These are phyloP conservation scores for Orbicella faveolata DNA, from an alignment of 64 coral and sea anemone genomes.

Conservation along the genomic window DNA sequence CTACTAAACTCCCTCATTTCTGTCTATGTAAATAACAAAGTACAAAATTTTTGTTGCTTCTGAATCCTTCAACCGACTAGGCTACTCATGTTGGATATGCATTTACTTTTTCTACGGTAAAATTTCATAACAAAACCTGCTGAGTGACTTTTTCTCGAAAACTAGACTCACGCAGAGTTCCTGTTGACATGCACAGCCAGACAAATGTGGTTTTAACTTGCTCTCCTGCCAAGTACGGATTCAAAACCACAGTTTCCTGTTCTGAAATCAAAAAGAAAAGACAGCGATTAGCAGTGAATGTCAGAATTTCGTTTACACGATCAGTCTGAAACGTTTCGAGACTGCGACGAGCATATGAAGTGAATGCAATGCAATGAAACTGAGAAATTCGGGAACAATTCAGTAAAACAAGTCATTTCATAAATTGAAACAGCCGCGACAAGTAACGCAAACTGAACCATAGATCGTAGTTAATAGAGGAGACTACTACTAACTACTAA, in stretches of 20 bases:
- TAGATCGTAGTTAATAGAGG: too few relatives aligned
- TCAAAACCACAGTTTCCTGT: not conserved
- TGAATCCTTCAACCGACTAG: not conserved
- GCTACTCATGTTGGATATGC: not conserved
- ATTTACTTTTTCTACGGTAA: constrained; percentile 2
- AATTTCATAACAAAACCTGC: not conserved
- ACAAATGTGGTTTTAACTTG: not conserved
- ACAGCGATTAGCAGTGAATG: not conserved
- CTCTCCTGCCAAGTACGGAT: not conserved
- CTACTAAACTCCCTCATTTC: too few relatives aligned
- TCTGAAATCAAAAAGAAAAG: not conserved
- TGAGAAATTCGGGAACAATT: too few relatives aligned
- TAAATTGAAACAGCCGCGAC: too few relatives aligned
- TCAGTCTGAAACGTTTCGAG: too few relatives aligned
- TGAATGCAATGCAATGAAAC: too few relatives aligned
- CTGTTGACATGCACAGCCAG: not conserved
- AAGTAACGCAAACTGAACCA: too few relatives aligned
- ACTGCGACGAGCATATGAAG: too few relatives aligned
- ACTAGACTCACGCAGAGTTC: not conserved
- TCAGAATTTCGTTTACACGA: too few relatives aligned
- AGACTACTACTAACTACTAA: too few relatives aligned
- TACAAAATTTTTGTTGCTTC: not conserved
- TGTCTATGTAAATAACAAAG: too few relatives aligned
- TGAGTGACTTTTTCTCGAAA: not conserved
- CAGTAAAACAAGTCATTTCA: too few relatives aligned